Base-by-base conservation (phyloP, 2,797 vertebrate genomes). In the Antrozous pallidus region DNA sequence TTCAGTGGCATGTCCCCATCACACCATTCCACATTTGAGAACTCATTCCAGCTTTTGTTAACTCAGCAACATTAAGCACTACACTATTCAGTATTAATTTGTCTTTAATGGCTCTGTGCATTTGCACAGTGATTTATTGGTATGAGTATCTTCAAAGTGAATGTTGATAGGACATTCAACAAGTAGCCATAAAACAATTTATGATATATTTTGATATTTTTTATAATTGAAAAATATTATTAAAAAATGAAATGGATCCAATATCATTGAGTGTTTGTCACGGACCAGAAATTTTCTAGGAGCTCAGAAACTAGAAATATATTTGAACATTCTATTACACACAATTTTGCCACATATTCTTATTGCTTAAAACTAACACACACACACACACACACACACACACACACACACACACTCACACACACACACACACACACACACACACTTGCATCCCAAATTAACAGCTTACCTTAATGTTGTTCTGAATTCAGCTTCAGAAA, bases 401-500 rank as follows among this genome's bases (percentile, higher is more conserved):
- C 47, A 49, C 9, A 56, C 54, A 56, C 67, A 70, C 65, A 69
- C 22, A 69, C 61, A 67, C 13, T 31, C 31, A 63, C 58, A 63
- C 58, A 38, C 20, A 61, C 58, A 63, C 4, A 58, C 7, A 69
- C 3, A 65, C 8, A 28, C 22, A 87, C 0, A 80, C 5, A 56
- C 31, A 74, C 6, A 49, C 11, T 6, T 8, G 17, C 9, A 17
- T 20, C 8, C n/a, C 56, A 61, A 74, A 51, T n/a, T 63, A 80
- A 67, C 1, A 40, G 8, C 40, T 95, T 94, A 91, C 79, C 89
- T 93, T 93, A 75, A 63, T 31, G 24, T 33, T 92, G 31, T 36
- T 93, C 54, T 86, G 45, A 95, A 69, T 73, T 94, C 67, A 93
- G 45, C 84, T 89, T 96, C 93, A 71, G 36, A 95, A 95, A 56